Percentiles rank a stretch among this genome's conserved stretches.
These are phyloP conservation scores for Chelon labrosus DNA, from an alignment of 2,797 vertebrate genomes.

Conservation along the genomic window DNA sequence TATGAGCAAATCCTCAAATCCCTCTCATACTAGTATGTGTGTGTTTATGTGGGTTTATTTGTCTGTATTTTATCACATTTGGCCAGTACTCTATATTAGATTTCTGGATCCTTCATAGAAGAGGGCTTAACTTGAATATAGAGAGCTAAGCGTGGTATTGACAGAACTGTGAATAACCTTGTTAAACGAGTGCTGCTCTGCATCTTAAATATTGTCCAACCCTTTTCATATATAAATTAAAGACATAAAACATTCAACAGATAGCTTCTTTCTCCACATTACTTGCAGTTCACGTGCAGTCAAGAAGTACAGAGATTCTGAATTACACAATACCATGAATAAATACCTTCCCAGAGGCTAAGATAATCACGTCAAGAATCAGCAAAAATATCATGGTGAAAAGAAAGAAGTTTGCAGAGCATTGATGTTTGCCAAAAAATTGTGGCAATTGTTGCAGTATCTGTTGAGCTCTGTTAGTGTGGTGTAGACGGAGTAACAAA, in stretches of 20 bases:
- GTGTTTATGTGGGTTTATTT: constrained; percentile 47
- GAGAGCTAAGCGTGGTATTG: constrained; percentile 60
- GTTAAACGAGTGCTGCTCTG: constrained; percentile 44
- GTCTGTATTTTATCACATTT: constrained; percentile 50
- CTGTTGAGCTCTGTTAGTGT: no score
- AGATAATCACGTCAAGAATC: no score
- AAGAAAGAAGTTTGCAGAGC: no score
- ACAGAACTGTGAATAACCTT: constrained; percentile 63
- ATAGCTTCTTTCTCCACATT: constrained; percentile 1
- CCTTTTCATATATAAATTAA: constrained; percentile 32
- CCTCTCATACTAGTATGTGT: constrained; percentile 46
- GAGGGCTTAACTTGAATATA: constrained; percentile 66
- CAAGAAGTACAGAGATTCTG: background rate
- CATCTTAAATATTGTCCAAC: constrained; percentile 18
- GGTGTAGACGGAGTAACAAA: no score
- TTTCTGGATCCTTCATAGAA: constrained; percentile 58
- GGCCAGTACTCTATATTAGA: constrained; percentile 49
- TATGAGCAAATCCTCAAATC: constrained; percentile 75
- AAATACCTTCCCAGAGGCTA: background rate
- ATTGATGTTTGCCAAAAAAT: no score
- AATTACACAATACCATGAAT: background rate
- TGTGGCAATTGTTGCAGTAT: no score
- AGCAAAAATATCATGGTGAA: no score
- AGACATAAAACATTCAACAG: constrained; percentile 26
- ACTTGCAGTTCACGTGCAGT: background rate